phyloP scores from a whole-genome alignment of 2,113 vertebrate genomes.

The Phoenicopterus ruber region DNA sequence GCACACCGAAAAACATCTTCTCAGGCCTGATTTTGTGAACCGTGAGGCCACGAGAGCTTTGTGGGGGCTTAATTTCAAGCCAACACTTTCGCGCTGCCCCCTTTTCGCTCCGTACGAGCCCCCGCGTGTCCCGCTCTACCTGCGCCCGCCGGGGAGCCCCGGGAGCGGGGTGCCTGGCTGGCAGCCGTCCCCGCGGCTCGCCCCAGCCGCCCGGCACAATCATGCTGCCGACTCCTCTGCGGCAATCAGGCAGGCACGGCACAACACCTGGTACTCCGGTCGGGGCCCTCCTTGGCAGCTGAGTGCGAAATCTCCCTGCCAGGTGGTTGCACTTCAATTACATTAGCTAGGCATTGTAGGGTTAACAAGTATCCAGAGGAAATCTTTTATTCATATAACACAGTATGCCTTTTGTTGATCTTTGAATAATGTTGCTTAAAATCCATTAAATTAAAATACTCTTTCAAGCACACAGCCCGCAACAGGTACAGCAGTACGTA shows the following conservation, averaged over 20 bases:
- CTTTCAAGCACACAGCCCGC: conserved; percentile 36
- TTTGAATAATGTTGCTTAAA: conserved; percentile 80
- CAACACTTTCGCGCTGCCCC: rapidly evolving
- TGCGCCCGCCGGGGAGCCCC: not conserved
- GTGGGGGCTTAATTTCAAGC: rapidly evolving
- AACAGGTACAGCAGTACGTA: conserved; percentile 39
- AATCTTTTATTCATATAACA: conserved; percentile 77
- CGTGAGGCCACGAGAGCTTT: rapidly evolving
- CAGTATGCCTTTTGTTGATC: conserved; percentile 75
- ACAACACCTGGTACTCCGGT: conserved; percentile 86
- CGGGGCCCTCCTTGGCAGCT: conserved; percentile 86
- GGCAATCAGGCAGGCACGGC: conserved; percentile 79
- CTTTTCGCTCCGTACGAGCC: rapidly evolving
- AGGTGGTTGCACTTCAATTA: conserved; percentile 91
- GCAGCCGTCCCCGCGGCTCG: not conserved
- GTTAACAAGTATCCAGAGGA: conserved; percentile 77
- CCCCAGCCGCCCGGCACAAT: not conserved
- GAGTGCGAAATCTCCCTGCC: conserved; percentile 85
- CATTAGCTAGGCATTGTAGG: conserved; percentile 87
- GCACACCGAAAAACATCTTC: rapidly evolving
- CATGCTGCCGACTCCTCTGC: conserved; percentile 83
- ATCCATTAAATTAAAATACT: conserved; percentile 78
- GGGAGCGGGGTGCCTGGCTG: rapidly evolving
- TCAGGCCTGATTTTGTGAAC: not conserved
- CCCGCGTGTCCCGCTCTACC: not conserved